phyloP scores from a whole-genome alignment of 2,888 invertebrate species.

The Malthinus flaveolus region DNA sequence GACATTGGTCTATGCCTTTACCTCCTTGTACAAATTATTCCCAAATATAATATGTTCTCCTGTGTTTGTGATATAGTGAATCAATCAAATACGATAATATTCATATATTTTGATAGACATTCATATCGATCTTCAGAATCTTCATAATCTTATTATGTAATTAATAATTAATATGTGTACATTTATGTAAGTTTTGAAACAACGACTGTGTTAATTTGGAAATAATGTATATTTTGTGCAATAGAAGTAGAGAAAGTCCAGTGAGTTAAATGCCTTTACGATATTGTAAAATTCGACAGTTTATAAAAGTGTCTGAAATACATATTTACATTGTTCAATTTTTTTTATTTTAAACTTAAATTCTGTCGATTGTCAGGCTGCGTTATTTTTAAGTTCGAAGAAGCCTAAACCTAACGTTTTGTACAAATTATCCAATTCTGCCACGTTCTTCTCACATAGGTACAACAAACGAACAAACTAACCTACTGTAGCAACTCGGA shows the following conservation, averaged over 20 bases:
- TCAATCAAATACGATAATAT: neutral
- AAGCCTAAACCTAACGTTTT: no score
- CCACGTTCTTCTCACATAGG: no score
- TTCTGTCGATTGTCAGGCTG: no score
- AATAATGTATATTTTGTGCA: constrained; percentile 32
- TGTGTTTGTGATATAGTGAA: constrained; percentile 35
- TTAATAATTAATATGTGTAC: neutral
- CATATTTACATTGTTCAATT: constrained; percentile 30
- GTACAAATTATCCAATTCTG: no score
- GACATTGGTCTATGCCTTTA: constrained; percentile 69
- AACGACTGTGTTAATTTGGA: constrained; percentile 34
- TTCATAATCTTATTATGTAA: neutral
- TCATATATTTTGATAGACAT: no score
- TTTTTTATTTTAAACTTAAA: neutral
- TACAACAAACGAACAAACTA: no score
- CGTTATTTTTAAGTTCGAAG: no score
- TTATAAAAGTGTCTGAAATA: constrained; percentile 37
- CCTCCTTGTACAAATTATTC: constrained; percentile 69
- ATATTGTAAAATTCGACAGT: constrained; percentile 36
- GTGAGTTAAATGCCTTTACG: constrained; percentile 36
- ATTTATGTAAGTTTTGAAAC: constrained; percentile 26
- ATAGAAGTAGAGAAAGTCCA: constrained; percentile 27
- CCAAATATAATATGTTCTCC: constrained; percentile 42
- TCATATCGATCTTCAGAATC: neutral
- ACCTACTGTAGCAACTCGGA: no score